Evolutionary conservation across 2,797 vertebrate genomes (phyloP).

Genomic region (Pelochelys cantorii): DNA sequence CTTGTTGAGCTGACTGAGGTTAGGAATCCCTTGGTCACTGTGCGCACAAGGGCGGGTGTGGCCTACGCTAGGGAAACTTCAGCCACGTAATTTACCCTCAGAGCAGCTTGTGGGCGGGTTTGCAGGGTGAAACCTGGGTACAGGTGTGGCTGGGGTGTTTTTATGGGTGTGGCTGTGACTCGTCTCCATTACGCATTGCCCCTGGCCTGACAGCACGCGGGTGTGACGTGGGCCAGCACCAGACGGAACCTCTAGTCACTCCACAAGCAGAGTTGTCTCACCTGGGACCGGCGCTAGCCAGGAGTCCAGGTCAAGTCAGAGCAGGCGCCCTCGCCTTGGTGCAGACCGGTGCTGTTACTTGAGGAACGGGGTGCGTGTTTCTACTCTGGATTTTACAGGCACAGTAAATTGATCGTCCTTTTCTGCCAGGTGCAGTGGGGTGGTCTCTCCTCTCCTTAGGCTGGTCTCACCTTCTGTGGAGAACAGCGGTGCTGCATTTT

Average conservation of each 20-base stretch:
- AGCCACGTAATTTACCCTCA: neutral
- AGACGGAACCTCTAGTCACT: neutral
- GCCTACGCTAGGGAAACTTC: neutral
- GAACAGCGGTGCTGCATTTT: neutral
- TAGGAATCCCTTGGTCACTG: neutral
- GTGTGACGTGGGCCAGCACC: neutral
- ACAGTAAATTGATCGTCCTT: neutral
- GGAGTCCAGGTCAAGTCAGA: neutral
- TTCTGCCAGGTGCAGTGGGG: neutral
- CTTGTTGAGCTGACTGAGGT: neutral
- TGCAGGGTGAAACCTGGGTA: neutral
- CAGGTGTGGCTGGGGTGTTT: neutral
- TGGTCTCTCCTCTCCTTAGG: neutral
- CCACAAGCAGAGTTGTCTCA: neutral
- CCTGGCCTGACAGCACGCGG: neutral
- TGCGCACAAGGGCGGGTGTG: too few relatives aligned
- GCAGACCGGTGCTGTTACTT: neutral
- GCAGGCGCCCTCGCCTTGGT: rapidly evolving
- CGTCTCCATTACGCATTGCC: neutral
- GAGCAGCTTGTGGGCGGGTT: neutral
- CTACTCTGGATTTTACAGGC: neutral
- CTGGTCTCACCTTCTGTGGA: neutral
- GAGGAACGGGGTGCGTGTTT: neutral
- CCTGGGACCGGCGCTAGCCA: neutral
- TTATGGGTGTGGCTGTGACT: neutral